Percentiles rank a stretch among this genome's conserved stretches.
Evolutionary conservation across 1,140 invertebrate genomes (phyloP).

Genomic region (Platorchestia sp.): DNA sequence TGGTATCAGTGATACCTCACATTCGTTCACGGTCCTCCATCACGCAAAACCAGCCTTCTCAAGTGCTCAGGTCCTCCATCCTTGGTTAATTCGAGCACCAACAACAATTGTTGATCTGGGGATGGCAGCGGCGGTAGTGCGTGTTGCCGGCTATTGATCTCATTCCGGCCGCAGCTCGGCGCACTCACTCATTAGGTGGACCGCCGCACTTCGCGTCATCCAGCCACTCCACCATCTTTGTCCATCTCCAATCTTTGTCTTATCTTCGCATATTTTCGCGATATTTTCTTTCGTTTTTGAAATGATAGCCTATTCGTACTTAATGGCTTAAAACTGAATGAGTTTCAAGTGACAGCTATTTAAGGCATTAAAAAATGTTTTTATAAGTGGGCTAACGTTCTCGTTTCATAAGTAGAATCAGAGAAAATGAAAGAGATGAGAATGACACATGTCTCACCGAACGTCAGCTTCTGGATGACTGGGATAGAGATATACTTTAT

Average conservation of each 20-base stretch:
- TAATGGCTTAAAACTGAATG: no score
- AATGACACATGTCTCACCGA: no score
- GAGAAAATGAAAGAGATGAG: no score
- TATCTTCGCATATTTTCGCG: background rate
- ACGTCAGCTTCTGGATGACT: no score
- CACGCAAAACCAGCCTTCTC: background rate
- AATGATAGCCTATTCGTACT: background rate
- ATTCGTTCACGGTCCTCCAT: background rate
- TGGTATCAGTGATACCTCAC: no score
- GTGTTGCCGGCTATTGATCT: constrained; percentile 21
- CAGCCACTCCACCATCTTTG: background rate
- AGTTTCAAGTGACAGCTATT: no score
- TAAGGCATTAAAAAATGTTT: no score
- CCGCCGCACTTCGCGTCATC: background rate
- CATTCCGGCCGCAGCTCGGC: background rate
- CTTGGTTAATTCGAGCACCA: background rate
- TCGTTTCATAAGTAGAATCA: no score
- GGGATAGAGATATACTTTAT: no score
- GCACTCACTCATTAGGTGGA: background rate
- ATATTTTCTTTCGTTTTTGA: background rate
- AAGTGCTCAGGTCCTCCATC: background rate
- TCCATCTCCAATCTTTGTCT: background rate
- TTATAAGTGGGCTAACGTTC: no score
- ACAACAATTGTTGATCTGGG: constrained; percentile 24
- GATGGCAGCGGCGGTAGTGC: constrained; percentile 4